Conservation (phyloP, 2,113 vertebrate genomes). For the Plectropomus leopardus region DNA sequence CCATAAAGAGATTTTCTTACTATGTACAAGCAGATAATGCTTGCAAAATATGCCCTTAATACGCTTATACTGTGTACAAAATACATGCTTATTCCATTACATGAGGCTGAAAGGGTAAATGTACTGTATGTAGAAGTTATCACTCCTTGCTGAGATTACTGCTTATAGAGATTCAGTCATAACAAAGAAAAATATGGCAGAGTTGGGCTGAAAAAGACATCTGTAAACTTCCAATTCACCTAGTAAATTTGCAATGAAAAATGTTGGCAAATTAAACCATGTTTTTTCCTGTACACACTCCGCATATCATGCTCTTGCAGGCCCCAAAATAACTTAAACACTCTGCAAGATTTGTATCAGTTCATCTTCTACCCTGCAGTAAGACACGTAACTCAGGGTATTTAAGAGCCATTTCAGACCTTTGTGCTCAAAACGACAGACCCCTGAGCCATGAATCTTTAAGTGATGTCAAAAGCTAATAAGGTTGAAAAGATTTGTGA, state of each 20-base stretch:
- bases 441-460: conserved; percentile 13
- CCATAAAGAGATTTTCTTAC: conserved; percentile 6
- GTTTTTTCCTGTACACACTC: neutral
- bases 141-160: neutral
- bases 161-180: neutral
- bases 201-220: neutral
- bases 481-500: conserved; percentile 13
- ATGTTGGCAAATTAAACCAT: neutral
- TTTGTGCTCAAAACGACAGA: conserved; percentile 21
- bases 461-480: conserved; percentile 25
- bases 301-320: neutral
- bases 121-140: conserved; percentile 10
- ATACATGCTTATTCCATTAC: conserved; percentile 13
- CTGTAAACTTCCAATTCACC: conserved; percentile 5
- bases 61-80: conserved; percentile 60
- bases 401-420: neutral
- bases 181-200: conserved; percentile 26
- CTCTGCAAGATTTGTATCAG: conserved; percentile 5
- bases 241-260: neutral
- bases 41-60: conserved; percentile 53
- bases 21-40: conserved; percentile 8
- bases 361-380: conserved; percentile 39
- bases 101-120: neutral
- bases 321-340: neutral
- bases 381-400: neutral